Evolutionary conservation across 2,888 invertebrate species (phyloP).

Genomic region (Drosophila borealis): DNA sequence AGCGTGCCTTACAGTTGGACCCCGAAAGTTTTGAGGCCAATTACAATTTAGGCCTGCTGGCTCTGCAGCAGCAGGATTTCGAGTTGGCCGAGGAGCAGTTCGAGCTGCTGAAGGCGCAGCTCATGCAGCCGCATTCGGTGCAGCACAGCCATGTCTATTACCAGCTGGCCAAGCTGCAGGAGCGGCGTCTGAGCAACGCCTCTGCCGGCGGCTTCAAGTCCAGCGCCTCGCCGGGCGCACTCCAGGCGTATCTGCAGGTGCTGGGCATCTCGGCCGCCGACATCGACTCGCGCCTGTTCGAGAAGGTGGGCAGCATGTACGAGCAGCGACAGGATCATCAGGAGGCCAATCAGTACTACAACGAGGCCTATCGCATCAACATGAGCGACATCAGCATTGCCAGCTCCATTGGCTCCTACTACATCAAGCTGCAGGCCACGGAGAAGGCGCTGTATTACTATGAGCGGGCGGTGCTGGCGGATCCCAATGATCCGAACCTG

Average conservation of each 20-base stretch:
- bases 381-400: slow-evolving; percentile 88
- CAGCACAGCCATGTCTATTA: slow-evolving; percentile 87
- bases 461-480: slow-evolving; percentile 91
- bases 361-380: slow-evolving; percentile 83
- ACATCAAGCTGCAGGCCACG: slow-evolving; percentile 94
- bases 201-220: slow-evolving; percentile 46
- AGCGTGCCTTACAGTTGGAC: slow-evolving; percentile 91
- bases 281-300: slow-evolving; percentile 95
- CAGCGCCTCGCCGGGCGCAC: slow-evolving; percentile 85
- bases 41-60: slow-evolving; percentile 90
- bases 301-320: slow-evolving; percentile 95
- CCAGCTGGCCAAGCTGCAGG: slow-evolving; percentile 92
- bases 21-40: slow-evolving; percentile 93
- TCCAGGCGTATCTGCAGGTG: slow-evolving; percentile 90
- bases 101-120: slow-evolving; percentile 87
- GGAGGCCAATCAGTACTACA: slow-evolving; percentile 87
- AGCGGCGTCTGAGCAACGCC: slow-evolving; percentile 84
- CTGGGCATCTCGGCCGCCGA: slow-evolving; percentile 92
- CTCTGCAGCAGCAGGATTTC: slow-evolving; percentile 87
- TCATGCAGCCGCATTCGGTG: slow-evolving; percentile 79
- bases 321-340: slow-evolving; percentile 96
- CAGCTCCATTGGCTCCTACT: slow-evolving; percentile 95
- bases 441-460: slow-evolving; percentile 94
- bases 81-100: slow-evolving; percentile 92
- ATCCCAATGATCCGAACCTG: slow-evolving; percentile 93